Evolutionary conservation across 1,140 invertebrate genomes (phyloP).

Genomic region (Macrocentrus cingulum): DNA sequence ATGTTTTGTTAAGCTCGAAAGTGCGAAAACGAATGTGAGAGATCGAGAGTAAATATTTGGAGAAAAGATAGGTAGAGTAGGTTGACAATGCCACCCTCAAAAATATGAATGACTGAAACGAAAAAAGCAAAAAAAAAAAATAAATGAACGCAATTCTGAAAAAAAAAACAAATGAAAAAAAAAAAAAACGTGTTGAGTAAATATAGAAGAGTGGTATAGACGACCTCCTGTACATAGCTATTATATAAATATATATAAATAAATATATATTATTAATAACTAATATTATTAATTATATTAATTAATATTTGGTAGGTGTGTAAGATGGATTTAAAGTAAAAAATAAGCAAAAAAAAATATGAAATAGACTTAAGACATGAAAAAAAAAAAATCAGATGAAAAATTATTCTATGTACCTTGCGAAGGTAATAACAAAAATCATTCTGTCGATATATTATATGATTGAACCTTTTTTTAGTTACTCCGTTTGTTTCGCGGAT

Average conservation of each 20-base stretch:
- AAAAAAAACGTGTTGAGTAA: constrained; percentile 21
- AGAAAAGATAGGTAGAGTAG: constrained; percentile 35
- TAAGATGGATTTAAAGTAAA: no score
- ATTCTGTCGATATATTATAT: no score
- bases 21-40: constrained; percentile 18
- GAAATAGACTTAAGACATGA: no score
- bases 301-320: no score
- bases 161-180: constrained; percentile 24
- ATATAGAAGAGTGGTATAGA: constrained; percentile 37
- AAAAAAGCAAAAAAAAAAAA: constrained; percentile 4
- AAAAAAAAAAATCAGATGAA: no score
- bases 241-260: constrained; percentile 46
- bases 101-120: constrained; percentile 10
- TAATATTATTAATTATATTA: no score
- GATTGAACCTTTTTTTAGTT: no score
- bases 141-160: neutral
- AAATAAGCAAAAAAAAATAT: no score
- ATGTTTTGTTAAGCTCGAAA: constrained; percentile 22
- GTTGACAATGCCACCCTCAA: constrained; percentile 37
- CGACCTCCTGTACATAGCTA: constrained; percentile 50
- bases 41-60: constrained; percentile 21
- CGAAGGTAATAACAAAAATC: no score
- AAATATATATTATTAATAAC: constrained; percentile 33
- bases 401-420: no score
- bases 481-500: no score